Evolutionary conservation across 2,797 vertebrate species (phyloP).

Genomic region (Rhinella marina): DNA sequence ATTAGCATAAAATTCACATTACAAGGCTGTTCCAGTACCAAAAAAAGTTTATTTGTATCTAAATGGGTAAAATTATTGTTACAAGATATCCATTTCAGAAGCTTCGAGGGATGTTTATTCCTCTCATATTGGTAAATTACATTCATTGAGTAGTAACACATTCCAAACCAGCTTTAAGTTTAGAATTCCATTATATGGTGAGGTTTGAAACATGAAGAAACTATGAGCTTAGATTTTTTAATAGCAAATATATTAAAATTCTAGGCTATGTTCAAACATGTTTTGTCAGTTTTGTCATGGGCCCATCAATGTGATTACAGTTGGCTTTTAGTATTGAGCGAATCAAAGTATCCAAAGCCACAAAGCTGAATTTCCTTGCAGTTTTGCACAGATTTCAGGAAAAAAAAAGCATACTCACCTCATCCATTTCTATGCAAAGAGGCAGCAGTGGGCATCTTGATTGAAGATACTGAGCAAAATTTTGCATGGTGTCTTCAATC

Average conservation of each 20-base stretch:
- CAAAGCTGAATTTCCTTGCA: no score
- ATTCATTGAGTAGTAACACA: constrained; percentile 77
- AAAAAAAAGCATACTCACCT: no score
- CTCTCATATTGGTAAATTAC: constrained; percentile 77
- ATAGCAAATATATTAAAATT: constrained; percentile 78
- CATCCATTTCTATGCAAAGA: no score
- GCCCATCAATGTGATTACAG: background rate
- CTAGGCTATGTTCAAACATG: background rate
- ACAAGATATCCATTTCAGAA: constrained; percentile 73
- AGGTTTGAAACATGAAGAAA: constrained; percentile 73
- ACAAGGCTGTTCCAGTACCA: constrained; percentile 70
- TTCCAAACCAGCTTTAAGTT: constrained; percentile 78
- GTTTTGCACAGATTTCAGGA: no score
- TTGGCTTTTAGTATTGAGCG: no score
- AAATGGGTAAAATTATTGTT: constrained; percentile 76
- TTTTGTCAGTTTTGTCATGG: background rate
- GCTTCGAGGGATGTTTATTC: constrained; percentile 75
- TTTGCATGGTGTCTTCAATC: no score
- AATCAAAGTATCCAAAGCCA: no score
- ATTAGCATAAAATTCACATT: constrained; percentile 75
- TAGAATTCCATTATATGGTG: constrained; percentile 74
- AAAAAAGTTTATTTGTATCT: constrained; percentile 73
- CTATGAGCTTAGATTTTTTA: constrained; percentile 75
- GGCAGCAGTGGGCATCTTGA: no score
- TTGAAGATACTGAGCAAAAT: no score